Base-by-base conservation (phyloP, 2,888 invertebrate genomes). In the Drosophila borborema region DNA sequence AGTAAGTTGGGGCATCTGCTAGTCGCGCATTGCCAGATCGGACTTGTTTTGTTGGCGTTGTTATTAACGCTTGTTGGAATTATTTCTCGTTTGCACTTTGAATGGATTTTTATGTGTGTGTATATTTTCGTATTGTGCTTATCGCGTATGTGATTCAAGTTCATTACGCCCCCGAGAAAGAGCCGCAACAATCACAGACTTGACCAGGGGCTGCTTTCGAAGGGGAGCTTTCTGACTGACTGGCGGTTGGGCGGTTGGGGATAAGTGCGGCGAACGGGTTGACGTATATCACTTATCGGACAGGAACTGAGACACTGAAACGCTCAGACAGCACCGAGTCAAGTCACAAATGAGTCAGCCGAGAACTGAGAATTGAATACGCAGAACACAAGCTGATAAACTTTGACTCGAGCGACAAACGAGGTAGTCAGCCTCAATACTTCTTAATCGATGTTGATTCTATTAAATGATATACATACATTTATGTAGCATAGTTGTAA, bases 81-180 rank as follows among this genome's bases (percentile, higher is more conserved):
- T 16, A 56, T 53, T 62, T 41, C 60, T 60, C 49, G 60, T 34
- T 49, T 31, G 49, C 60, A 49, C 49, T 40, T 49, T 60, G 60
- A 49, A 60, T 49, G 48, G 28, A 40, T 7, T 41, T 60, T 40
- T 16, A 31, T 60, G 20, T 41, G 18, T 43, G 7, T 38, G 36
- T 36, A 4, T 36, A 12, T 36, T 31, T 51, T 34, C 28, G 10
- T 18, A 7, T 34, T 58, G 55, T 38, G 70, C 77, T 78, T 79
- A 79, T 74, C 70, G 66, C 66, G 7, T 36, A 18, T 58, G 34
- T 64, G 70, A 74, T 66, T 74, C 62, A 78, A 65, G 65, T 74
- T 74, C 66, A 60, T 56, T 64, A 77, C 65, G 74, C 73, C 64
- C 68, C 68, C 49, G 20, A 53, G 9, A 14, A 43, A 61, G 16